Evolutionary conservation across 1,140 invertebrate genomes (phyloP).

Genomic region (Luehdorfia chinensis): DNA sequence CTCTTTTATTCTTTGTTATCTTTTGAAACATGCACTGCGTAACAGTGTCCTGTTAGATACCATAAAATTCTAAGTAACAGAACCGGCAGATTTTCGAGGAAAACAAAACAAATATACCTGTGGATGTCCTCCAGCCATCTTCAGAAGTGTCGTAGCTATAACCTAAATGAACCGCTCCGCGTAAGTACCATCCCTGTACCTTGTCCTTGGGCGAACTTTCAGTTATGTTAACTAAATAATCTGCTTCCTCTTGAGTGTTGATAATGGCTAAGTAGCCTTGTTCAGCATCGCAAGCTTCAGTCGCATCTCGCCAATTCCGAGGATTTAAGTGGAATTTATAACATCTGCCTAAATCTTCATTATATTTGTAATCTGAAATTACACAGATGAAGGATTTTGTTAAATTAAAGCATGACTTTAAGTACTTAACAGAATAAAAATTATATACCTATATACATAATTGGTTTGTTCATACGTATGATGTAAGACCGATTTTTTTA

Average conservation of each 20-base stretch:
- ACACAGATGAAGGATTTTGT: background rate
- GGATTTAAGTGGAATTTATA: conserved; percentile 49
- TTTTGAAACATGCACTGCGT: no score
- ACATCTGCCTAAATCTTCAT: conserved; percentile 27
- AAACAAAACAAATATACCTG: background rate
- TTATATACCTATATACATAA: no score
- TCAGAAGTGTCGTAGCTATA: conserved; percentile 2
- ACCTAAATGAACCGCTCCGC: conserved; percentile 8
- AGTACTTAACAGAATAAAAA: no score
- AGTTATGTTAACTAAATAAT: conserved; percentile 27
- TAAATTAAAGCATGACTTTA: no score
- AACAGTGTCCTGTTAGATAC: no score
- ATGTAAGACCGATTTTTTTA: no score
- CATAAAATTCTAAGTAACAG: no score
- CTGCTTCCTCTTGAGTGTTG: conserved; percentile 36
- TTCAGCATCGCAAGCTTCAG: conserved; percentile 35
- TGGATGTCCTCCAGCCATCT: conserved; percentile 5
- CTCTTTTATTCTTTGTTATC: no score
- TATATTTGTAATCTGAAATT: conserved; percentile 36
- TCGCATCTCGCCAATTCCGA: conserved; percentile 41
- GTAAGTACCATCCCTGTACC: conserved; percentile 2
- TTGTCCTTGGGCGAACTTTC: conserved; percentile 27
- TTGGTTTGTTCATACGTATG: no score
- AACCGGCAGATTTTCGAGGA: no score
- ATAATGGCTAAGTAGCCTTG: conserved; percentile 42